Evolutionary conservation across 2,888 invertebrate genomes (phyloP), one percentile per base, ranked within the genome.

Genomic region (Hesperia comma): DNA sequence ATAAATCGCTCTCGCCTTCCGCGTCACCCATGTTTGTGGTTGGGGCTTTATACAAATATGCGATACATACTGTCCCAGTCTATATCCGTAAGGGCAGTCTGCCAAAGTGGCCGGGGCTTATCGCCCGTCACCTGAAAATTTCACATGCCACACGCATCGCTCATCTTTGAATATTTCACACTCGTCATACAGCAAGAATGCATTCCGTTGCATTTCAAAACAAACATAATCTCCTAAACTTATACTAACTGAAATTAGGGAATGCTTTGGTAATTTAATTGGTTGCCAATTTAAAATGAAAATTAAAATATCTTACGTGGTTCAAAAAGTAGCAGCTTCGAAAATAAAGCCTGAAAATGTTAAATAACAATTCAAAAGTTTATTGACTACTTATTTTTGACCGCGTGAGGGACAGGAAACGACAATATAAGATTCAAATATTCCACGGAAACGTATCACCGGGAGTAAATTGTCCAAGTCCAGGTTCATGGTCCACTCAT

Each of bases 81-180:
- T 91, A 91, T 88, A 89, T 89, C 83, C 83, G 90, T 87, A 75
- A 87, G 82, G 90, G 90, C 90, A 89, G 63, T 15, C 41, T 90
- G 90, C 90, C 90, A 91, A 82, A 79, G 71, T 76, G 78, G 83
- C 84, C 81, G 82, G 86, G 74, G 71, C 81, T 82, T 84, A 84
- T 87, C 83, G 79, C 75, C 79, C 79, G 86, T 84, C 87, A 87
- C 85, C 86, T 86, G 87, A 86, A 87, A 80, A 73, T 72, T 77
- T 74, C 73, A 72, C 74, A 67, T 73, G 69, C 70, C 69, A 63
- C 58, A 73, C 71, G 71, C 72, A 77, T 74, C 73, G 40, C 69
- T 69, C 69, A 75, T 70, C 69, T 61, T 61, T n/a, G 15, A 37
- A 10, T 17, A 33, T 17, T 51, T 54, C 54, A 63, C 67, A 56